Percentiles rank a stretch among this genome's conserved stretches.
Evolutionary conservation across 2,113 vertebrate species (phyloP).

Genomic region (Calyptomena viridis): DNA sequence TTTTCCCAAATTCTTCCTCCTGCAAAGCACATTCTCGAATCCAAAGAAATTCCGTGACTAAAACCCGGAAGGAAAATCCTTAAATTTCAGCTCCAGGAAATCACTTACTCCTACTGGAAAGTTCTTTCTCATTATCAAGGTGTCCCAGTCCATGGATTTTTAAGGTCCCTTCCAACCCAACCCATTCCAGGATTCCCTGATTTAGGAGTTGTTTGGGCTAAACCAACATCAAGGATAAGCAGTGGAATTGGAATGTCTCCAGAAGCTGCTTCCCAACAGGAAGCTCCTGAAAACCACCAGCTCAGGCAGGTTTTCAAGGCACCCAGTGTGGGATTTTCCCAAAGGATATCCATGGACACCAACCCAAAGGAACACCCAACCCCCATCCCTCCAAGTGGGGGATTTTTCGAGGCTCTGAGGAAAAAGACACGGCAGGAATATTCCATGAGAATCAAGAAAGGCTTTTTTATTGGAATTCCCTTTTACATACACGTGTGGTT

Average conservation of each 20-base stretch:
- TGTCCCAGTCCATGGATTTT: not conserved
- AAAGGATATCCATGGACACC: not conserved
- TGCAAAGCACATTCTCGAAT: not conserved
- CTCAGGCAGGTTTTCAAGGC: not conserved
- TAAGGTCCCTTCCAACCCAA: not conserved
- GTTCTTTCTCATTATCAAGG: not conserved
- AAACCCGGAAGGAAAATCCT: not conserved
- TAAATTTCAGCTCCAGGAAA: not conserved
- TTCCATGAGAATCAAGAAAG: not conserved
- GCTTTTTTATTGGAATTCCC: constrained; percentile 62
- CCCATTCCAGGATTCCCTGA: not conserved
- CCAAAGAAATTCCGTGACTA: not conserved
- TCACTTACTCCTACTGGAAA: not conserved
- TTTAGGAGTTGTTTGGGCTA: not conserved
- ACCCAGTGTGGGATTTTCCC: not conserved
- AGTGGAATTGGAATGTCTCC: not conserved
- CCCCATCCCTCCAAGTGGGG: accelerated
- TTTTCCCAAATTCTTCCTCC: not conserved
- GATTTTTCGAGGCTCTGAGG: not conserved
- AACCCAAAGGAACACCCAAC: not conserved
- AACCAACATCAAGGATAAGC: not conserved
- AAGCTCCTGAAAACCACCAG: not conserved
- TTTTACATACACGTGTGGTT: constrained; percentile 52
- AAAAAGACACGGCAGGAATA: not conserved
- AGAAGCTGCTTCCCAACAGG: not conserved